These are phyloP conservation scores for Ginglymostoma cirratum DNA, from an alignment of 2,113 vertebrate genomes.

Conservation along the genomic window DNA sequence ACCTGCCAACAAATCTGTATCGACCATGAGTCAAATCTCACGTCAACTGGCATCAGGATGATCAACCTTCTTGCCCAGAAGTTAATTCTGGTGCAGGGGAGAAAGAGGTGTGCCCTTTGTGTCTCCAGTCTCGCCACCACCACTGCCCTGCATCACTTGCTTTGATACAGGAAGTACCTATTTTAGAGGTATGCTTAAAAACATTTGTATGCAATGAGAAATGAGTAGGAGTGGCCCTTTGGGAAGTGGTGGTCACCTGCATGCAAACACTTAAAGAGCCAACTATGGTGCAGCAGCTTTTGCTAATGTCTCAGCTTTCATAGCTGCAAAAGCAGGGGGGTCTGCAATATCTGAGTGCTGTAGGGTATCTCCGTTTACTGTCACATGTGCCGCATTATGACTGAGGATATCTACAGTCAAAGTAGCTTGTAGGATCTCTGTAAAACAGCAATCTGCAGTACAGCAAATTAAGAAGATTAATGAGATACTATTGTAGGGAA, in stretches of 20 bases:
- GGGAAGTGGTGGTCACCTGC: background rate
- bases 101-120: no score
- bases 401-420: background rate
- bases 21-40: no score
- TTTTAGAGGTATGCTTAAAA: background rate
- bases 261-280: background rate
- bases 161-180: background rate
- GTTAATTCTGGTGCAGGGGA: no score
- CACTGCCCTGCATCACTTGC: no score
- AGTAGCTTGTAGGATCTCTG: background rate
- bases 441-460: no score
- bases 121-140: no score
- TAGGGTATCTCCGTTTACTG: background rate
- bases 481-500: background rate
- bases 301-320: background rate
- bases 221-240: background rate
- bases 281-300: no score
- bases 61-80: no score
- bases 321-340: background rate
- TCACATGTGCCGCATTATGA: background rate
- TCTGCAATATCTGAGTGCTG: background rate
- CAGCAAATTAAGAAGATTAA: background rate
- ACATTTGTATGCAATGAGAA: background rate
- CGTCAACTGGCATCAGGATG: no score
- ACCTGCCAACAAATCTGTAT: no score